phyloP scores from a whole-genome alignment of 35 echinoderm and acorn worm genomes.

The Acanthaster planci region DNA sequence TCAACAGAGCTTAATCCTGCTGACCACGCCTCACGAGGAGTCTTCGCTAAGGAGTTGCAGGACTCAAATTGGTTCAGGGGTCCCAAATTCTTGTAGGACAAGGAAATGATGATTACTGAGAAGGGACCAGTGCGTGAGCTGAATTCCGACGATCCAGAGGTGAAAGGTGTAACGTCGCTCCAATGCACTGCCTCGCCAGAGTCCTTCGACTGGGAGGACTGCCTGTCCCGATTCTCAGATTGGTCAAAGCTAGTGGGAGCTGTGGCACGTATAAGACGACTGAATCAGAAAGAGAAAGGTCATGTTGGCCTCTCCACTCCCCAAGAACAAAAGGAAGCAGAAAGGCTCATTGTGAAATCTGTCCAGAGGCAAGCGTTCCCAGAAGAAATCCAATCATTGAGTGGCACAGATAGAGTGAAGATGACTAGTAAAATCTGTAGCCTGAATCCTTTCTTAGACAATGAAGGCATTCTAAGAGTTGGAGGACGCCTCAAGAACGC shows the following conservation, averaged over 20 bases:
- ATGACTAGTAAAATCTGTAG: not conserved
- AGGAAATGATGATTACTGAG: not conserved
- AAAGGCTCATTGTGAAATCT: constrained; percentile 6
- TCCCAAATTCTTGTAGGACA: not conserved
- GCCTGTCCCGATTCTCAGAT: constrained; percentile 28
- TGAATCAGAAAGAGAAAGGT: constrained; percentile 36
- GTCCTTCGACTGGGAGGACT: constrained; percentile 1
- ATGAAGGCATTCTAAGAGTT: constrained; percentile 63
- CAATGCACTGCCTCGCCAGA: not conserved
- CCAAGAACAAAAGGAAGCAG: no score
- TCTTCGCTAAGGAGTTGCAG: not conserved
- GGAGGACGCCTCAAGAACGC: constrained; percentile 67
- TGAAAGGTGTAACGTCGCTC: constrained; percentile 32
- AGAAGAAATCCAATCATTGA: constrained; percentile 14
- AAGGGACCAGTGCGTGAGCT: not conserved
- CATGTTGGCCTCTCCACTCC: not conserved
- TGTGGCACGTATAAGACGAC: constrained; percentile 30
- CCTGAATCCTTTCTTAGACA: constrained; percentile 62
- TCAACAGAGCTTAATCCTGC: constrained; percentile 53
- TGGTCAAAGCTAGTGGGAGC: constrained; percentile 41
- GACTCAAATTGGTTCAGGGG: not conserved
- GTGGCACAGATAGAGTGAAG: not conserved
- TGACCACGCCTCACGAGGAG: constrained; percentile 53
- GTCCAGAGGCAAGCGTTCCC: constrained; percentile 35
- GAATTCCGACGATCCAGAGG: constrained; percentile 60